Evolutionary conservation across 2,888 invertebrate genomes (phyloP).

Genomic region (Venusia cambrica): DNA sequence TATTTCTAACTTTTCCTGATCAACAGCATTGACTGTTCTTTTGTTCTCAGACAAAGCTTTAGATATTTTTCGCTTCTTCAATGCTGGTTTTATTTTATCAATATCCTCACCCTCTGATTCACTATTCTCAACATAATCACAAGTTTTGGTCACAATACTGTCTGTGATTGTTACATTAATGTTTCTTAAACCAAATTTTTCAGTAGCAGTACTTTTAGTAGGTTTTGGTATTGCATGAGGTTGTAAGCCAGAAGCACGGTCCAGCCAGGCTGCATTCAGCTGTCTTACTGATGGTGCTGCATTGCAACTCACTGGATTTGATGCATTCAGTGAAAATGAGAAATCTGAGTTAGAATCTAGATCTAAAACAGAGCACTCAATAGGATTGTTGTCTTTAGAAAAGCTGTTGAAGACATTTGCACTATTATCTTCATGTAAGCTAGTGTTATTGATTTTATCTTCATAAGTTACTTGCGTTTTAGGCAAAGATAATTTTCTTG

Average conservation of each 20-base stretch:
- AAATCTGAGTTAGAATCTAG: constrained; percentile 15
- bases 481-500: constrained; percentile 81
- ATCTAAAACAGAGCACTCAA: constrained; percentile 15
- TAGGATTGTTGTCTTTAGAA: constrained; percentile 14
- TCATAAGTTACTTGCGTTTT: constrained; percentile 39
- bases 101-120: constrained; percentile 83
- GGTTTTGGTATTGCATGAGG: constrained; percentile 32
- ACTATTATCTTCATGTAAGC: constrained; percentile 25
- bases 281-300: constrained; percentile 44
- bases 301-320: constrained; percentile 19
- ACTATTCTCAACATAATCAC: constrained; percentile 87
- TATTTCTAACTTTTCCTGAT: constrained; percentile 7
- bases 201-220: constrained; percentile 13
- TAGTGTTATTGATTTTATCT: constrained; percentile 28
- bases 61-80: constrained; percentile 74
- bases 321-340: constrained; percentile 9
- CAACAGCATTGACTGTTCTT: constrained; percentile 7
- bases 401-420: constrained; percentile 17
- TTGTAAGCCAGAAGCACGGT: constrained; percentile 66
- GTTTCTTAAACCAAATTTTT: constrained; percentile 65
- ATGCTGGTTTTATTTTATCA: constrained; percentile 76
- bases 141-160: constrained; percentile 41
- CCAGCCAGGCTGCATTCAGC: constrained; percentile 66
- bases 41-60: constrained; percentile 9
- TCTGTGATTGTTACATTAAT: constrained; percentile 30